phyloP scores from a whole-genome alignment of 1,140 invertebrate genomes.

The Arion vulgaris region DNA sequence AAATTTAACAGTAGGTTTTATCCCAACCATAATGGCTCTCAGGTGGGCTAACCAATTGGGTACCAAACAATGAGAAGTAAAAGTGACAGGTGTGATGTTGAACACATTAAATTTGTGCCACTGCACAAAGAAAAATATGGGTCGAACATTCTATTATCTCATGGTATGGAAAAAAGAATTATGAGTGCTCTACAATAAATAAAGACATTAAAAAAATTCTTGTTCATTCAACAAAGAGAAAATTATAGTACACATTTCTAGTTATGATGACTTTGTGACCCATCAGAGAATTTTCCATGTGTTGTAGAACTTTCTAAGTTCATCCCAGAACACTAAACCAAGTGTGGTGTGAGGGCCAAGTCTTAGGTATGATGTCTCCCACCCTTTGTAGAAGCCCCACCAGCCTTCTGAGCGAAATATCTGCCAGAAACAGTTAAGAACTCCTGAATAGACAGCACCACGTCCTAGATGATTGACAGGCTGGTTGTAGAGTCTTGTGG shows the following conservation, averaged over 20 bases:
- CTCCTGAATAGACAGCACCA: conserved; percentile 81
- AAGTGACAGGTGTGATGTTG: too few relatives aligned
- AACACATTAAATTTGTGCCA: too few relatives aligned
- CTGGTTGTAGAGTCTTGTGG: conserved; percentile 93
- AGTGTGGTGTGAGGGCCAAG: conserved; percentile 88
- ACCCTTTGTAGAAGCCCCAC: conserved; percentile 87
- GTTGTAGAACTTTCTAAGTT: conserved; percentile 74
- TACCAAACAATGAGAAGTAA: too few relatives aligned
- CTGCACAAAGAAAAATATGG: too few relatives aligned
- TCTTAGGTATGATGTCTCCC: conserved; percentile 84
- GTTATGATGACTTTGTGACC: not conserved
- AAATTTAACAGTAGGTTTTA: too few relatives aligned
- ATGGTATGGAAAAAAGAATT: too few relatives aligned
- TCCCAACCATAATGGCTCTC: too few relatives aligned
- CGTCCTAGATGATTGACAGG: conserved; percentile 73
- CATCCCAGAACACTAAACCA: conserved; percentile 87
- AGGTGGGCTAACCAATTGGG: too few relatives aligned
- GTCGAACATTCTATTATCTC: too few relatives aligned
- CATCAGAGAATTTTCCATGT: not conserved
- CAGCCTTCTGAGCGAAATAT: conserved; percentile 83
- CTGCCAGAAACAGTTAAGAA: conserved; percentile 83
- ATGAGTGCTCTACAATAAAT: too few relatives aligned
- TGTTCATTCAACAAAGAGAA: too few relatives aligned
- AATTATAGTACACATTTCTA: not conserved
- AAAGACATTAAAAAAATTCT: too few relatives aligned